Percentiles rank a stretch among this genome's conserved stretches.
Evolutionary conservation across 2,797 vertebrate genomes (phyloP).

Genomic region (Manis crassicaudata): DNA sequence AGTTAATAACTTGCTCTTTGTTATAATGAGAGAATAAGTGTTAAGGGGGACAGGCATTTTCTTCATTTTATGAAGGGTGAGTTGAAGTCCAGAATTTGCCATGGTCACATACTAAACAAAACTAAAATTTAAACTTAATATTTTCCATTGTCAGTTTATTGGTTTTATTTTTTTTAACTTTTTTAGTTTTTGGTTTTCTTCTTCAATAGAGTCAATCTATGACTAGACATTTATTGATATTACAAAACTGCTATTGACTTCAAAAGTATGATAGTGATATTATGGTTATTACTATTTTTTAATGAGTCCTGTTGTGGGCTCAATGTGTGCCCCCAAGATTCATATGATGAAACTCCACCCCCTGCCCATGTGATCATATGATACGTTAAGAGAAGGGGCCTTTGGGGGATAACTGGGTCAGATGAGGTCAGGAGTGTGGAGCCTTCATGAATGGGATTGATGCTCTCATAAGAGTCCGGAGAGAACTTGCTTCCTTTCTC

Average conservation of each 20-base stretch:
- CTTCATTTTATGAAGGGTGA: neutral
- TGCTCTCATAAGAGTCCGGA: neutral
- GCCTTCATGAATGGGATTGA: neutral
- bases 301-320: neutral
- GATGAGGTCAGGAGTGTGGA: neutral
- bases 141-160: neutral
- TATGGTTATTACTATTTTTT: neutral
- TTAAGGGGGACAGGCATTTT: neutral
- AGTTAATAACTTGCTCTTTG: neutral
- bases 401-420: neutral
- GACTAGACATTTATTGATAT: neutral
- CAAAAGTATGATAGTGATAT: neutral
- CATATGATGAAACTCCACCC: neutral
- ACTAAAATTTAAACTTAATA: neutral
- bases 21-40: neutral
- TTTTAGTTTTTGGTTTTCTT: neutral
- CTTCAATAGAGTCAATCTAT: neutral
- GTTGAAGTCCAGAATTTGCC: neutral
- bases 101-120: neutral
- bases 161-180: neutral
- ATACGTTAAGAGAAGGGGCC: neutral
- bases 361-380: neutral
- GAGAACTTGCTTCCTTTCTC: neutral
- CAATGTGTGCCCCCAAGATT: neutral
- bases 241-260: slow-evolving; percentile 15